A percentile compares a stretch with the other conserved stretches of the same genome.
phyloP scores from a whole-genome alignment of 1,140 invertebrate genomes.

The Argopecten irradians region DNA sequence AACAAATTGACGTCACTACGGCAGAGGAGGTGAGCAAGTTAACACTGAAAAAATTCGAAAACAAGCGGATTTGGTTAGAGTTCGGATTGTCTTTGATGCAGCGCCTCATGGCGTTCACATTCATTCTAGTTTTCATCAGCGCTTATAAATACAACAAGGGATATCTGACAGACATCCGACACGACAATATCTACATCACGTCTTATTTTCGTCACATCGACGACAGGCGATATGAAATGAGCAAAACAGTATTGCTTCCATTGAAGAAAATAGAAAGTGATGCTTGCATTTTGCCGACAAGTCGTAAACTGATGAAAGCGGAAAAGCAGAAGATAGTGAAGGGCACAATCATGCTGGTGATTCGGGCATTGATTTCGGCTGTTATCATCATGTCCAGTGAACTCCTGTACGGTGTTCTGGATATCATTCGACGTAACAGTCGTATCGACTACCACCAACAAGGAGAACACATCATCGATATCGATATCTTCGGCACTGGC shows the following conservation, averaged over 20 bases:
- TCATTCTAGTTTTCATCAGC: constrained; percentile 68
- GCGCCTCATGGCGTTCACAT: constrained; percentile 70
- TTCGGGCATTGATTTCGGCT: constrained; percentile 54
- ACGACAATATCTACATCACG: constrained; percentile 76
- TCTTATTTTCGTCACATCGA: constrained; percentile 75
- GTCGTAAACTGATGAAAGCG: constrained; percentile 50
- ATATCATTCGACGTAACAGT: constrained; percentile 64
- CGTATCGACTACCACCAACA: constrained; percentile 67
- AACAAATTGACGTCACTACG: constrained; percentile 61
- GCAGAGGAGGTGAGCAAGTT: constrained; percentile 65
- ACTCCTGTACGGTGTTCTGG: constrained; percentile 61
- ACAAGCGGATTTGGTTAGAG: constrained; percentile 55
- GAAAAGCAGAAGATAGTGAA: constrained; percentile 65
- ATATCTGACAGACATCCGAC: constrained; percentile 67
- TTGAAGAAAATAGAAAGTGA: constrained; percentile 67
- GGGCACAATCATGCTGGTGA: constrained; percentile 57
- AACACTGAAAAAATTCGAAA: constrained; percentile 68
- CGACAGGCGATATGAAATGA: constrained; percentile 60
- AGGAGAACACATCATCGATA: constrained; percentile 58
- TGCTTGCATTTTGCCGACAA: constrained; percentile 53
- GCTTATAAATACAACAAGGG: constrained; percentile 71
- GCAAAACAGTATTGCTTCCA: constrained; percentile 65
- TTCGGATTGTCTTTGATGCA: constrained; percentile 59
- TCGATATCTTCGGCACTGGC: constrained; percentile 62
- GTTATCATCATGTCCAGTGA: constrained; percentile 66